These are phyloP conservation scores for Cynopterus brachyotis DNA, from an alignment of 2,113 vertebrate genomes.

Conservation along the genomic window DNA sequence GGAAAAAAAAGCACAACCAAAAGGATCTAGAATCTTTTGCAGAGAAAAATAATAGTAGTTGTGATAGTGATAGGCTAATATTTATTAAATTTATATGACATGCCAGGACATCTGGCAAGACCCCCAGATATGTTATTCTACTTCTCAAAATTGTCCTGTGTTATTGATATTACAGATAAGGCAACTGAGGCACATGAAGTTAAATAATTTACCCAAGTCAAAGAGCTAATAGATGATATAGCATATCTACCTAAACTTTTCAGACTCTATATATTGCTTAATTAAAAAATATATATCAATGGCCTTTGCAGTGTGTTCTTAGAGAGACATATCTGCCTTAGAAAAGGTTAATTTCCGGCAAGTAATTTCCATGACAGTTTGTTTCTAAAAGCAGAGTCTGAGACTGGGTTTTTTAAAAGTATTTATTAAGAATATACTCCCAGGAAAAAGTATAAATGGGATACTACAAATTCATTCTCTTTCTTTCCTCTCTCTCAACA, in stretches of 20 bases:
- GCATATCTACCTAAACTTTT: not conserved
- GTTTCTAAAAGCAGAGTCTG: not conserved
- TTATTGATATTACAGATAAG: not conserved
- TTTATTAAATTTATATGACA: not conserved
- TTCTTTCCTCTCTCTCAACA: not conserved
- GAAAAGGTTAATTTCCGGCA: not conserved
- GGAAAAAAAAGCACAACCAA: not conserved
- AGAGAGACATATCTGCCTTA: not conserved
- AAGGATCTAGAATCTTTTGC: not conserved
- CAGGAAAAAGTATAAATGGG: not conserved
- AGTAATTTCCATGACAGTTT: not conserved
- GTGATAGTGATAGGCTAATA: fast-evolving
- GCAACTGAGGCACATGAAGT: not conserved
- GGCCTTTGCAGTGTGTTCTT: not conserved
- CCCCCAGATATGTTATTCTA: not conserved
- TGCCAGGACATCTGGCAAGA: not conserved
- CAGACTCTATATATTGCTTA: not conserved
- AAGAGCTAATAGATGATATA: not conserved
- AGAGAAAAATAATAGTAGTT: not conserved
- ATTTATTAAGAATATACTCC: not conserved
- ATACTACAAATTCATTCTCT: not conserved
- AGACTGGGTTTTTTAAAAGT: not conserved
- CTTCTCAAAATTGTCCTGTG: not conserved
- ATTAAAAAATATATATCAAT: not conserved
- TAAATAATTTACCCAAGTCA: not conserved